Conservation (phyloP, 2,888 invertebrate genomes). For the Noctua janthe region DNA sequence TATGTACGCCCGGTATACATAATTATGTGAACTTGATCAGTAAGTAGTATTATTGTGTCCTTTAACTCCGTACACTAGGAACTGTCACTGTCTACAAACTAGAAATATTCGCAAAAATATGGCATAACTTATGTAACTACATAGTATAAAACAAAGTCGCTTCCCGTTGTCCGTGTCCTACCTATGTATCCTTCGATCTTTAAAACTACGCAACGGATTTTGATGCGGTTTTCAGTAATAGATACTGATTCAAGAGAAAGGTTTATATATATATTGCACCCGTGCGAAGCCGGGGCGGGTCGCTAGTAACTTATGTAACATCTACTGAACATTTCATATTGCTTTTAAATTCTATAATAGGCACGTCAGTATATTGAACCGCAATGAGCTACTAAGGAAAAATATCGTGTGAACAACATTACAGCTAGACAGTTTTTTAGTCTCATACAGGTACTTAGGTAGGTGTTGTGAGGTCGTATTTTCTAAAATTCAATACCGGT, state of each 20-base stretch:
- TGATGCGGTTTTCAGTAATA: no score
- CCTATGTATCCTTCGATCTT: no score
- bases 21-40: not conserved
- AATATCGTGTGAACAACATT: not conserved
- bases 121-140: not conserved
- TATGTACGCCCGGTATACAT: no score
- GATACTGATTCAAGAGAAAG: no score
- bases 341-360: not conserved
- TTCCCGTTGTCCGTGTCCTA: no score
- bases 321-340: slow-evolving; percentile 2
- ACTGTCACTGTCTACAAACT: not conserved
- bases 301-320: no score
- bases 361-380: not conserved
- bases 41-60: no score
- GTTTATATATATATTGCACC: no score
- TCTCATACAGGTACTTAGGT: slow-evolving; percentile 8
- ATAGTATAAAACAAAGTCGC: no score
- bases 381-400: not conserved
- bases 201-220: no score
- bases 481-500: slow-evolving; percentile 82
- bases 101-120: not conserved
- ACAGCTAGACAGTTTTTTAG: not conserved
- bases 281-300: no score
- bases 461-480: slow-evolving; percentile 68
- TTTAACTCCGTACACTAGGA: not conserved